Conservation (phyloP, 37 sponge, comb jelly and placozoan species). For the Diacarnus erythraeanus region DNA sequence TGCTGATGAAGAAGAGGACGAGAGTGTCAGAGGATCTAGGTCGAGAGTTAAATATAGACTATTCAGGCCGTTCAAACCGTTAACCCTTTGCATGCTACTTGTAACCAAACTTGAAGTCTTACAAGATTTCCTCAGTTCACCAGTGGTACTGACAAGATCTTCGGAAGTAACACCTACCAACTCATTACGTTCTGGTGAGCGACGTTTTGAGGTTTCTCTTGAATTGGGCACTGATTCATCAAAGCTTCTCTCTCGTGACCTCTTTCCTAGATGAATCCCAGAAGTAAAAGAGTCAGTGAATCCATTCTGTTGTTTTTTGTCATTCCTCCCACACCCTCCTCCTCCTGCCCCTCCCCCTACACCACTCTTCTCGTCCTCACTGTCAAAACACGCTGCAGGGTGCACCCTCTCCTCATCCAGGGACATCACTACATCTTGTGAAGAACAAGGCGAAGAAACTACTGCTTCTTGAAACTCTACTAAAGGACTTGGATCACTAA, state of each 20-base stretch:
- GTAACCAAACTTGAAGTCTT: not conserved
- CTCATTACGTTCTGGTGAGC: not conserved
- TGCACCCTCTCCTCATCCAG: conserved; percentile 1
- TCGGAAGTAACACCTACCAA: not conserved
- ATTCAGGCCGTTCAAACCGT: conserved; percentile 18
- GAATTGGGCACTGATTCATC: not conserved
- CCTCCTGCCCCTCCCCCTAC: not conserved
- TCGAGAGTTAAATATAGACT: conserved; percentile 1
- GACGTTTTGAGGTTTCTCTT: not conserved
- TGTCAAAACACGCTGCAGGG: not conserved
- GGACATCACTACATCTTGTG: not conserved
- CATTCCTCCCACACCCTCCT: not conserved
- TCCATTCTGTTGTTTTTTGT: not conserved
- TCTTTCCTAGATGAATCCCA: not conserved
- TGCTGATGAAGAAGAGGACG: not conserved
- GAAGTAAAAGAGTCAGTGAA: not conserved
- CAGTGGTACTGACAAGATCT: not conserved
- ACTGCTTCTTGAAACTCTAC: not conserved
- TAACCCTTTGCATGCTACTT: conserved; percentile 23
- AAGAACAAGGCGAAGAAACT: not conserved
- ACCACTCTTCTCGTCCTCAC: not conserved
- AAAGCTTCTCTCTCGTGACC: not conserved
- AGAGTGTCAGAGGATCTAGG: not conserved
- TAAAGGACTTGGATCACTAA: conserved; percentile 22
- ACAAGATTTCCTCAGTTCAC: conserved; percentile 5